phyloP scores from a whole-genome alignment of 2,888 invertebrate species.

The Xanthorhoe designata region DNA sequence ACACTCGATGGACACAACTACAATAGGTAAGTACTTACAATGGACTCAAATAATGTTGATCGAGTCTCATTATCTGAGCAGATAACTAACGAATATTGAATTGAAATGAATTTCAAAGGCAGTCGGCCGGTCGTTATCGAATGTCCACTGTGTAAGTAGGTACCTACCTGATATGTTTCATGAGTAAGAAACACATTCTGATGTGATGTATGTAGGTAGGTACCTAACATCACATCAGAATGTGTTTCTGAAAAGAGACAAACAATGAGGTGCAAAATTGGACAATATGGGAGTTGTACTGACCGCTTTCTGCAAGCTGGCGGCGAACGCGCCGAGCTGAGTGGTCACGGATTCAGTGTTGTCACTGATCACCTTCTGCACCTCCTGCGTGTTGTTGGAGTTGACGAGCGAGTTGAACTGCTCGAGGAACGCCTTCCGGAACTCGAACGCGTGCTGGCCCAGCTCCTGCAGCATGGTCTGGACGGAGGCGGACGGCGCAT shows the following conservation, averaged over 20 bases:
- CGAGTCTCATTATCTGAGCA: no score
- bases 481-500: constrained; percentile 49
- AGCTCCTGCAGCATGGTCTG: constrained; percentile 60
- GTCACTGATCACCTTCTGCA: constrained; percentile 70
- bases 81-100: no score
- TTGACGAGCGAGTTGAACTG: constrained; percentile 60
- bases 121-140: no score
- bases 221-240: no score
- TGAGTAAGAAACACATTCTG: no score
- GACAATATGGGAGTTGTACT: constrained; percentile 46
- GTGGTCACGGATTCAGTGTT: constrained; percentile 66
- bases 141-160: no score
- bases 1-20: neutral
- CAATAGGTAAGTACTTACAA: no score
- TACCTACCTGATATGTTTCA: neutral
- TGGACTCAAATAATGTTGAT: no score
- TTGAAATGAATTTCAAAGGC: no score
- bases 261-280: no score
- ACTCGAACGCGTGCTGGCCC: constrained; percentile 66
- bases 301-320: constrained; percentile 65
- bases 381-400: constrained; percentile 71
- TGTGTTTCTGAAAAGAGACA: no score
- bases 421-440: constrained; percentile 67
- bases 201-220: no score
- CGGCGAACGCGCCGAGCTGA: constrained; percentile 62